A percentile compares a stretch with the other conserved stretches of the same genome.
Evolutionary conservation across 2,888 invertebrate genomes (phyloP).

Genomic region (Oscheius sp.): DNA sequence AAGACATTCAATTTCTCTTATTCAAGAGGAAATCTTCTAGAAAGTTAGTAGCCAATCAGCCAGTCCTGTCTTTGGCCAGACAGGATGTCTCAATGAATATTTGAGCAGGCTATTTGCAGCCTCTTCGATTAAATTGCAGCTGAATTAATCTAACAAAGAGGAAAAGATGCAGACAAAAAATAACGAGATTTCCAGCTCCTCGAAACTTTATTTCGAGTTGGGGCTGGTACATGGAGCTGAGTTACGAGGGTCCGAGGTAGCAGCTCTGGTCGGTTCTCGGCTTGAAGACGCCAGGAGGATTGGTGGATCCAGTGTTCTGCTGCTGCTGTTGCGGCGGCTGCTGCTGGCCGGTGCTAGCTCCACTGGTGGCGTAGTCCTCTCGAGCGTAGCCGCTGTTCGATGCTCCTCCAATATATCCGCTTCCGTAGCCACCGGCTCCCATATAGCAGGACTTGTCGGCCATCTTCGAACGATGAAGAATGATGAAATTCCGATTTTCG

Average conservation of each 20-base stretch:
- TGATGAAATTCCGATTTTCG: no score
- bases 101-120: no score
- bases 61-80: no score
- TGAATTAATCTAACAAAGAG: no score
- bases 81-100: no score
- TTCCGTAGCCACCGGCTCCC: constrained; percentile 14
- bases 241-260: constrained; percentile 8
- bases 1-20: no score
- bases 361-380: background rate
- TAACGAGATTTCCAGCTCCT: no score
- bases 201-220: background rate
- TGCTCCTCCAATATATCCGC: background rate
- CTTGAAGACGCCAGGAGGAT: constrained; percentile 15
- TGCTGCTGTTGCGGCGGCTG: background rate
- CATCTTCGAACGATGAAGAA: no score
- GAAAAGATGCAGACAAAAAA: no score
- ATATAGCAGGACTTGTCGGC: constrained; percentile 19
- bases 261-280: constrained; percentile 15
- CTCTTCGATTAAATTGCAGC: no score
- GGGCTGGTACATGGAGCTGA: background rate
- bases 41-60: no score
- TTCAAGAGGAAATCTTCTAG: no score
- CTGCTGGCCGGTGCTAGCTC: background rate
- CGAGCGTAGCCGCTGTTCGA: background rate
- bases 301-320: background rate